A percentile compares a stretch with the other conserved stretches of the same genome.
phyloP scores from a whole-genome alignment of 2,888 invertebrate species.

The Rhodophaea formosa region DNA sequence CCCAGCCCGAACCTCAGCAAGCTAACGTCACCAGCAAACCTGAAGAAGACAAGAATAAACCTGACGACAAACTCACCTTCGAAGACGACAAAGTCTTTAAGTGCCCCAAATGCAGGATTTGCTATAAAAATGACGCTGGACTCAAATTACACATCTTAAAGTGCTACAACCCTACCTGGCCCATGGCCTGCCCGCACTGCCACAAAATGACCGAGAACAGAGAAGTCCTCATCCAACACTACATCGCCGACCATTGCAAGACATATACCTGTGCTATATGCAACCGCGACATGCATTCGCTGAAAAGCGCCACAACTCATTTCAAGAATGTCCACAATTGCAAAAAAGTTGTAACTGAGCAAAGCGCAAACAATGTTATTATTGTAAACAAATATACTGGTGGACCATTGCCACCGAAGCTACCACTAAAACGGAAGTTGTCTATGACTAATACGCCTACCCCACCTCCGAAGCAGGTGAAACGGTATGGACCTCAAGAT shows the following conservation, averaged over 20 bases:
- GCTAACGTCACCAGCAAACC: constrained; percentile 42
- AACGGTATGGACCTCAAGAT: constrained; percentile 81
- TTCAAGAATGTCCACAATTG: constrained; percentile 36
- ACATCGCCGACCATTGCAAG: constrained; percentile 31
- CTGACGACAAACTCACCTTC: neutral
- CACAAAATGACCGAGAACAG: constrained; percentile 21
- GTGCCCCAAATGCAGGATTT: constrained; percentile 47
- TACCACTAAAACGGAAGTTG: constrained; percentile 33
- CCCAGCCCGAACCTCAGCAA: constrained; percentile 15
- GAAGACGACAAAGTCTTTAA: constrained; percentile 33
- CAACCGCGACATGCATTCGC: constrained; percentile 21
- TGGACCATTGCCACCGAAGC: constrained; percentile 19
- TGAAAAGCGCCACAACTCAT: constrained; percentile 39
- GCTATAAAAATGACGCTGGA: constrained; percentile 32
- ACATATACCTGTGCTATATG: constrained; percentile 43
- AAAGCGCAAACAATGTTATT: neutral
- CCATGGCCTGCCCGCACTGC: constrained; percentile 38
- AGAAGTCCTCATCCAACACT: constrained; percentile 44
- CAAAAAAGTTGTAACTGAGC: neutral
- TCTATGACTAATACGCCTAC: constrained; percentile 24
- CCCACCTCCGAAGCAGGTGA: constrained; percentile 36
- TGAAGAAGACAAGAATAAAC: constrained; percentile 16
- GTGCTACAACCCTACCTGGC: constrained; percentile 26
- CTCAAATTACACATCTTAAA: constrained; percentile 47
- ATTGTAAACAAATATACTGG: constrained; percentile 1